Conservation (phyloP, 1,140 invertebrate species). For the Macrobrachium rosenbergii region DNA sequence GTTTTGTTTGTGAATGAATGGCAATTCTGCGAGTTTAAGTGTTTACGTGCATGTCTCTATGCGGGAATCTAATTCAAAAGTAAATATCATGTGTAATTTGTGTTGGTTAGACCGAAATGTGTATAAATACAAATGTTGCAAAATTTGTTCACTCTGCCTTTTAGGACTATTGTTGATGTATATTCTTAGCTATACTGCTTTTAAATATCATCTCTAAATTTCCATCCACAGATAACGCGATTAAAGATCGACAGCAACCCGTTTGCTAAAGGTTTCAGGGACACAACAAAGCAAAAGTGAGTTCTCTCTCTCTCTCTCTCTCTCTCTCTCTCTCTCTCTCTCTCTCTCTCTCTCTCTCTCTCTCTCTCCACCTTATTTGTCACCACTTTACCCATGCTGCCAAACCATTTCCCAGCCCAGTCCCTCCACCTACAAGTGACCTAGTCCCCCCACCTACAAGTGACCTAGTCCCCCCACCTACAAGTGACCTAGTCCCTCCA, state of each 20-base stretch:
- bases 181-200: not conserved
- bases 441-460: not conserved
- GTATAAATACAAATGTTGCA: conserved; percentile 9
- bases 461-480: not conserved
- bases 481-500: too few relatives aligned
- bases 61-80: not conserved
- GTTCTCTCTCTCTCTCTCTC: conserved; percentile 14
- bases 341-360: not conserved
- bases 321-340: not conserved
- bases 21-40: not conserved
- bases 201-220: not conserved
- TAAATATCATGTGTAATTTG: not conserved
- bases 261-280: conserved; percentile 93
- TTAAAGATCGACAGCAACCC: conserved; percentile 95
- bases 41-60: not conserved
- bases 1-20: too few relatives aligned
- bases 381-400: too few relatives aligned
- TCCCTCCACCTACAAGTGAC: not conserved
- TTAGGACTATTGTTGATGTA: not conserved
- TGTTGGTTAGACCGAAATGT: not conserved
- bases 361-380: not conserved
- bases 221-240: conserved; percentile 84
- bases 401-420: not conserved
- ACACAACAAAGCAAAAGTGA: conserved; percentile 78
- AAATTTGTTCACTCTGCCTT: not conserved